phyloP scores from a whole-genome alignment of 2,888 invertebrate genomes.

The Gisinianus flammeolus region DNA sequence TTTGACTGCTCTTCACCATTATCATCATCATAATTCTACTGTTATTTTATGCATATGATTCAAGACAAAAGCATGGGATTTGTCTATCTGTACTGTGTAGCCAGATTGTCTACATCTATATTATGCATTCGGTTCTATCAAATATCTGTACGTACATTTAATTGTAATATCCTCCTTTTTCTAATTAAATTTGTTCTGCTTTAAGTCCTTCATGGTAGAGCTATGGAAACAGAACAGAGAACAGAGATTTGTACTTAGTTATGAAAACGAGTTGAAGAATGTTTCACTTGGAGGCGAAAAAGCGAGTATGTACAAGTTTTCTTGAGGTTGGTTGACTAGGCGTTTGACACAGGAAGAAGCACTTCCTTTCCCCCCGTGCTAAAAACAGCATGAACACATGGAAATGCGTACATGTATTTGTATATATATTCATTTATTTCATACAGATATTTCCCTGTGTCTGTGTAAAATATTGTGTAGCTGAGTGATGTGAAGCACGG shows the following conservation, averaged over 20 bases:
- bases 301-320: neutral
- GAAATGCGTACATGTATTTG: neutral
- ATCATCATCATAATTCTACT: neutral
- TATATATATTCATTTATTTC: neutral
- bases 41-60: neutral
- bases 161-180: no score
- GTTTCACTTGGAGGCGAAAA: no score
- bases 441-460: no score
- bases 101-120: neutral
- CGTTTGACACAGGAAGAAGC: conserved; percentile 30
- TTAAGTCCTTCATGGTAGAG: neutral
- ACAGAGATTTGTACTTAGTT: neutral
- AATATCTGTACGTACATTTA: neutral
- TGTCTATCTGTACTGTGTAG: neutral
- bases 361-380: conserved; percentile 28
- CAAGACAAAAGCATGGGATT: neutral
- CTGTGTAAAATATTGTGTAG: neutral
- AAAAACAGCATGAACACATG: conserved; percentile 29
- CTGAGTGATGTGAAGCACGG: conserved; percentile 17
- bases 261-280: no score
- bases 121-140: neutral
- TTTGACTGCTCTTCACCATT: neutral
- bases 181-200: neutral
- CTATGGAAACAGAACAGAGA: neutral
- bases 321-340: conserved; percentile 18